Percentiles rank a stretch among this genome's conserved stretches.
Evolutionary conservation across 2,888 invertebrate species (phyloP).

Genomic region (Steinernema hermaphroditum): DNA sequence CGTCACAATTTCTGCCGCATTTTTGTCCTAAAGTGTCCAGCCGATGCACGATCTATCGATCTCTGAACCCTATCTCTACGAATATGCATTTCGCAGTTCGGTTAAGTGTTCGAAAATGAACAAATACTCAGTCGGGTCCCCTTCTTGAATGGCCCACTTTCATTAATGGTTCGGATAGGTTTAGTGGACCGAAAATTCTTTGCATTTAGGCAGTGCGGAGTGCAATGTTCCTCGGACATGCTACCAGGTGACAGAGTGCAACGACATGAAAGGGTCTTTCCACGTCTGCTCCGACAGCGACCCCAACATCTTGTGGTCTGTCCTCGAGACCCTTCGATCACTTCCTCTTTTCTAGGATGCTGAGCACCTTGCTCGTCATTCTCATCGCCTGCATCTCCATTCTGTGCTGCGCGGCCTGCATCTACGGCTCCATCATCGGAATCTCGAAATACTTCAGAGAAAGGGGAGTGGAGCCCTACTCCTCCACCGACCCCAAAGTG

Average conservation of each 20-base stretch:
- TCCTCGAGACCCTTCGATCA: background rate
- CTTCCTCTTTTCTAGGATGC: background rate
- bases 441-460: background rate
- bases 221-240: background rate
- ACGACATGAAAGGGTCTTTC: background rate
- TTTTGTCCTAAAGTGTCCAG: too few species aligned
- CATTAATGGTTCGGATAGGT: too few species aligned
- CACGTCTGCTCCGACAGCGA: background rate
- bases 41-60: too few species aligned
- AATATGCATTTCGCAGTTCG: too few species aligned
- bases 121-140: too few species aligned
- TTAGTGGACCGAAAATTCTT: too few species aligned
- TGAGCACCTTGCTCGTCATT: background rate
- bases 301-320: constrained; percentile 5
- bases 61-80: too few species aligned
- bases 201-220: constrained; percentile 3
- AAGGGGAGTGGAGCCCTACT: background rate
- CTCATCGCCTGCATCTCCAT: constrained; percentile 10
- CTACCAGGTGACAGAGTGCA: constrained; percentile 17
- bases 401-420: background rate
- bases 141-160: too few species aligned
- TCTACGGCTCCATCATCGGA: constrained; percentile 1
- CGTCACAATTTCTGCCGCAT: too few species aligned
- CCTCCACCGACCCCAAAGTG: background rate
- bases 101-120: too few species aligned